Conservation (phyloP, 2,113 vertebrate species). For the Cinclus cinclus region DNA sequence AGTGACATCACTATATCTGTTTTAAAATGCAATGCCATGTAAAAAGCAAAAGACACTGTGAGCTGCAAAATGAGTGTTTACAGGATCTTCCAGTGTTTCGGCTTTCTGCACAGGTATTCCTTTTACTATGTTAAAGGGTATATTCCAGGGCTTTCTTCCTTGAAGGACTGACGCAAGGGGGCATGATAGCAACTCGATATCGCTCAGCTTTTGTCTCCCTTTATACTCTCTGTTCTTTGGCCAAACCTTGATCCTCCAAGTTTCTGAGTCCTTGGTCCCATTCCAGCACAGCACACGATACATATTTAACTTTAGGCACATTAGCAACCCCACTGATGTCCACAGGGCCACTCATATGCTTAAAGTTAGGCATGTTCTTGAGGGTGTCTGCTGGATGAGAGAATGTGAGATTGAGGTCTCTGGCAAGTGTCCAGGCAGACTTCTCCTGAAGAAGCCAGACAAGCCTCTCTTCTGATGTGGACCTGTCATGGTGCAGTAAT, state of each 20-base stretch:
- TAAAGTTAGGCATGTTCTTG: background rate
- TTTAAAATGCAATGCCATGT: slow-evolving; percentile 12
- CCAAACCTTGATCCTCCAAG: slow-evolving; percentile 48
- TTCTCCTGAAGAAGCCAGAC: slow-evolving; percentile 6
- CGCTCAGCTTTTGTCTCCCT: background rate
- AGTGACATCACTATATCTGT: slow-evolving; percentile 38
- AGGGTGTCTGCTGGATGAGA: background rate
- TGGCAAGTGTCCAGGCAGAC: background rate
- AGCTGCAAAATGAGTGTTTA: background rate
- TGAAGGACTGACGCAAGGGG: background rate
- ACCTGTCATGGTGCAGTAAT: background rate
- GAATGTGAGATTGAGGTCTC: background rate
- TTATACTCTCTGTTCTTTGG: slow-evolving; percentile 45
- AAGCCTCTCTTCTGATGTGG: background rate
- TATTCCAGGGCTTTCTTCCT: background rate
- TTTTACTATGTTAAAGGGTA: background rate
- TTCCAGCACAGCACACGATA: slow-evolving; percentile 2
- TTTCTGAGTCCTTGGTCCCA: slow-evolving; percentile 23
- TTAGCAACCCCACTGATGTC: slow-evolving; percentile 16
- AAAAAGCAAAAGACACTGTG: background rate
- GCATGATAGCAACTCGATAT: background rate
- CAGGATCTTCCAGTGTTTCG: background rate
- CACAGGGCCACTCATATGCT: background rate
- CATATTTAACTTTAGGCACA: slow-evolving; percentile 28
- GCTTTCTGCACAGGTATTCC: background rate